Conservation (phyloP, 2,888 invertebrate species). For the Morinoia aosen region DNA sequence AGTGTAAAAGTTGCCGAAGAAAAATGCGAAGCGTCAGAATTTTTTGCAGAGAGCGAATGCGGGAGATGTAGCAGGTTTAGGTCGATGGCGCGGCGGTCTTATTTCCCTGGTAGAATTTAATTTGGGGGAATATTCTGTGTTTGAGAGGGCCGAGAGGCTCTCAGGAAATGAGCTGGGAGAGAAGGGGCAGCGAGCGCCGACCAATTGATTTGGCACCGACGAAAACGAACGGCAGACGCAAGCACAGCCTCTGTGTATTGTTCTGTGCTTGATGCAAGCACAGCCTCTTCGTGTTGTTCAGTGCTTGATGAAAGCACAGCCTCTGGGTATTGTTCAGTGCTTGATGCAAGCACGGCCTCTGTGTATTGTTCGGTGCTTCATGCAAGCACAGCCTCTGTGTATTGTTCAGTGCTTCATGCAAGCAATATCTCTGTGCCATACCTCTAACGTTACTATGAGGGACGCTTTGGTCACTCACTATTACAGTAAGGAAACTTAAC, state of each 20-base stretch:
- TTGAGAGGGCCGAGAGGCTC: conserved; percentile 35
- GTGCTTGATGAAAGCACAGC: background rate
- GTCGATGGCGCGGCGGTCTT: conserved; percentile 30
- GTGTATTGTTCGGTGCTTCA: background rate
- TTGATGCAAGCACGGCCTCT: too few relatives aligned
- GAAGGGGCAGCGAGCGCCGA: background rate
- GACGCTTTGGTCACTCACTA: too few relatives aligned
- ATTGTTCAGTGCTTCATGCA: background rate
- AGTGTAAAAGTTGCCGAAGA: conserved; percentile 20
- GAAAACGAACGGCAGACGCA: background rate
- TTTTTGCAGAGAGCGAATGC: background rate
- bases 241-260: too few relatives aligned
- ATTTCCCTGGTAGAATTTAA: conserved; percentile 43
- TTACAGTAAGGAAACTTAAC: too few relatives aligned
- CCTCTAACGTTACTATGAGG: too few relatives aligned
- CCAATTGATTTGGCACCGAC: conserved; percentile 33
- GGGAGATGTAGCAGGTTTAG: background rate
- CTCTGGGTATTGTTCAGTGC: background rate
- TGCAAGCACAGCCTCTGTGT: background rate
- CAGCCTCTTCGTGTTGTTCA: too few relatives aligned
- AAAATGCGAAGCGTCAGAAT: background rate
- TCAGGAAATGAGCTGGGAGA: conserved; percentile 39
- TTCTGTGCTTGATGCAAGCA: too few relatives aligned
- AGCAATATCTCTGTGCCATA: background rate
- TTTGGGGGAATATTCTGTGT: conserved; percentile 36